Base-by-base conservation (phyloP, 2,888 invertebrate genomes). In the Taenaris catops region DNA sequence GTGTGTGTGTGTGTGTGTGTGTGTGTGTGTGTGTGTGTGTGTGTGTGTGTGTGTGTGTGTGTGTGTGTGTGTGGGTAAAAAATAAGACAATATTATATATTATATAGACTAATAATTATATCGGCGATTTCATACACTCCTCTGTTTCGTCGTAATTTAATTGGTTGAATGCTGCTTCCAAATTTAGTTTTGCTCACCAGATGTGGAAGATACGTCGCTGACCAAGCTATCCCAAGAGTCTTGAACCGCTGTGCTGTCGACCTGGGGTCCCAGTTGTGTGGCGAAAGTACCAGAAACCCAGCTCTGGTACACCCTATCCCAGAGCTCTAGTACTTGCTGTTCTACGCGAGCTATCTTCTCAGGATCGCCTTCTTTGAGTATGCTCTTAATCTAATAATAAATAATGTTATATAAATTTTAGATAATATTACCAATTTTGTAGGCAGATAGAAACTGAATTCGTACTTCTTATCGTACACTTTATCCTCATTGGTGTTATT, bases 261-360 rank as follows among this genome's bases (percentile, higher is more conserved):
- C 94, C 37, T 91, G 89, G 0, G 95, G 95, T 0, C 95, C 95
- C 1, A 58, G 53, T 23, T 63, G 58, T 3, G 71, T 48, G 0
- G 70, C 87, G 51, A 90, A 75, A 48, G 90, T 89, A 0, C 93
- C 91, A 59, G 94, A 92, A 75, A 96, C 93, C 96, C 96, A 97
- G 40, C 95, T 93, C 73, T 97, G 95, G 75, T 98, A 98, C 24
- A 97, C 90, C 40, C 96, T 89, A 75, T 98, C 98, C 96, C 97
- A 98, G 8, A 98, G 88, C 69, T 96, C 96, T 19, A 98, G 79
- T 1, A 97, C 92, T 74, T 97, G 96, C 44, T 92, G 91, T 64
- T 98, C 97, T 19, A 98, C 88, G 41, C 93, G 92, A 12, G 91
- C 91, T 19, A 94, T 93, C 72, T 96, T 96, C 11, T 90, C 89